These are phyloP conservation scores for Knipowitschia caucasica DNA, from an alignment of 2,797 vertebrate species.

Conservation along the genomic window DNA sequence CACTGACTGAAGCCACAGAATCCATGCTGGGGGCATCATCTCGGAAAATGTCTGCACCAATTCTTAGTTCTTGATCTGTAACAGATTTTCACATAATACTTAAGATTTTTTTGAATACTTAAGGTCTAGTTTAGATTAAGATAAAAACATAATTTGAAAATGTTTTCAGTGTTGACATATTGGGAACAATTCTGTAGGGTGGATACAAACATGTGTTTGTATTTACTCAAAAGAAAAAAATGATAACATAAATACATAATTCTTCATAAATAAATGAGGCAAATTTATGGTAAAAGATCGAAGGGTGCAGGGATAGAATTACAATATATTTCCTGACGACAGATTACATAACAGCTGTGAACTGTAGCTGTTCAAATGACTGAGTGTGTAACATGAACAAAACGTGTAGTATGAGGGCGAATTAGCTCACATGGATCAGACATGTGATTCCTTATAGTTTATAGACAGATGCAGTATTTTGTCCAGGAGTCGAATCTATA, in stretches of 20 bases:
- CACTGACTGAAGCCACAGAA: background rate
- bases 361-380: background rate
- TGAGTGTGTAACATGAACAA: background rate
- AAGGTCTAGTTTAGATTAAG: no score
- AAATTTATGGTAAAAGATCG: no score
- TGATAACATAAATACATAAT: no score
- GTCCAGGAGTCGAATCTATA: no score
- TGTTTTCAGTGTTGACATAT: no score
- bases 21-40: background rate
- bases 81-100: constrained; percentile 1
- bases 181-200: no score
- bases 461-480: no score
- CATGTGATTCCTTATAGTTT: background rate
- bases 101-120: no score
- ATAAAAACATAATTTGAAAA: no score
- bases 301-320: background rate
- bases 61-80: constrained; percentile 13
- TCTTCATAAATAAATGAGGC: no score
- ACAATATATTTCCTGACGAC: background rate
- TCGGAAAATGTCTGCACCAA: background rate
- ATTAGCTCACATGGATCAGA: background rate
- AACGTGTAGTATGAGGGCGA: background rate
- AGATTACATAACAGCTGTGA: background rate
- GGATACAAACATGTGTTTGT: no score
- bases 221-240: no score